Conservation (phyloP, 2,888 invertebrate species). For the Apamea anceps region DNA sequence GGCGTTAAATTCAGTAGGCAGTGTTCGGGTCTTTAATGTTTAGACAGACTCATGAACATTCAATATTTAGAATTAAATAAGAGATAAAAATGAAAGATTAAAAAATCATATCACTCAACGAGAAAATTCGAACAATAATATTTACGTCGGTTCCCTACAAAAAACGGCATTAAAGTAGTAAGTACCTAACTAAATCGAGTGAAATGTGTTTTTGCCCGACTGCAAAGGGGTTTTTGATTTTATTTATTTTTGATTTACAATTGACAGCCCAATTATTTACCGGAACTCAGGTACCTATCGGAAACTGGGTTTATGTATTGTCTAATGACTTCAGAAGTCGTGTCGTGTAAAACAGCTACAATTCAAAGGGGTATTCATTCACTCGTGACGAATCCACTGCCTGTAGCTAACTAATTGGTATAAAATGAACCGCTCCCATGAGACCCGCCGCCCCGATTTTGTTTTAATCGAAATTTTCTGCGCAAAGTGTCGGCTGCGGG, state of each 20-base stretch:
- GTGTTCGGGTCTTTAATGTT: background rate
- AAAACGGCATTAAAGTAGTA: background rate
- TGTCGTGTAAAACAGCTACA: slow-evolving; percentile 63
- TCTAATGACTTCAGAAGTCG: slow-evolving; percentile 27
- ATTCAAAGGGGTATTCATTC: slow-evolving; percentile 87
- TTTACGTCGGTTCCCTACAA: background rate
- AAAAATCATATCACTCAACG: background rate
- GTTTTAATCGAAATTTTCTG: slow-evolving; percentile 86
- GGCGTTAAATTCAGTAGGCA: background rate
- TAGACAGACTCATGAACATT: background rate
- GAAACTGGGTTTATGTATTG: background rate
- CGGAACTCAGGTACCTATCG: background rate
- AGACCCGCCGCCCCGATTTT: slow-evolving; percentile 83
- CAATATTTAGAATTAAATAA: background rate
- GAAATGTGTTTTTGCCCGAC: background rate
- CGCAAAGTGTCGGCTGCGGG: slow-evolving; percentile 69
- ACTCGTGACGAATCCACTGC: slow-evolving; percentile 87
- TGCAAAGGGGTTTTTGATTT: too few relatives aligned
- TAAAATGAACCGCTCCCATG: slow-evolving; percentile 87
- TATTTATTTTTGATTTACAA: background rate
- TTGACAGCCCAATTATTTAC: background rate
- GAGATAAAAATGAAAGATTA: background rate
- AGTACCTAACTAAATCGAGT: background rate
- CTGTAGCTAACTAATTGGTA: slow-evolving; percentile 90
- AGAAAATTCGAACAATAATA: background rate